These are phyloP conservation scores for Ginglymostoma cirratum DNA, from an alignment of 2,113 vertebrate species.

Conservation along the genomic window DNA sequence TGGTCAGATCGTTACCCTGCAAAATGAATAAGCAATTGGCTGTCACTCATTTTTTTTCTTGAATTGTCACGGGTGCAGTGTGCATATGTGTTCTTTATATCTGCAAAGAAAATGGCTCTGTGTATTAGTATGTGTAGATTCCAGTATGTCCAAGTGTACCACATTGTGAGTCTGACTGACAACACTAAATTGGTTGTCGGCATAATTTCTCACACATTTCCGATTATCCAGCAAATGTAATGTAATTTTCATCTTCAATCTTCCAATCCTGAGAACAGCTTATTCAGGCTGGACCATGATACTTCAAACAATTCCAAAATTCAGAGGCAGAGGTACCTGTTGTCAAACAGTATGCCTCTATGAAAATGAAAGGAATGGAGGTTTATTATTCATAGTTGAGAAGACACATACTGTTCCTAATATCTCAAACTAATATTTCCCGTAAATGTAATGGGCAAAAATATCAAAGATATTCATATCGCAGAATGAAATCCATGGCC, in stretches of 20 bases:
- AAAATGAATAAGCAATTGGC: too few relatives aligned
- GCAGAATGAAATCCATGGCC: background rate
- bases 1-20: too few relatives aligned
- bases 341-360: background rate
- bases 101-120: too few relatives aligned
- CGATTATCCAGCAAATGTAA: too few relatives aligned
- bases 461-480: background rate
- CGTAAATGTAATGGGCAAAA: background rate
- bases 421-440: background rate
- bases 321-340: background rate
- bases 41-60: too few relatives aligned
- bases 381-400: background rate
- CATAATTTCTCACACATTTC: too few relatives aligned
- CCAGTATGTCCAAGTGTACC: too few relatives aligned
- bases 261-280: background rate
- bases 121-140: too few relatives aligned
- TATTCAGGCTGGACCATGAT: background rate
- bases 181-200: too few relatives aligned
- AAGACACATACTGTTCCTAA: background rate
- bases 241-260: background rate
- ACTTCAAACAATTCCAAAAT: background rate
- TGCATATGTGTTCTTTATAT: too few relatives aligned
- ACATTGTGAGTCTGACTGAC: too few relatives aligned
- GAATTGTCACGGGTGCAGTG: too few relatives aligned
- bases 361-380: background rate